phyloP scores from a whole-genome alignment of 1,140 invertebrate species.

The Drosophila lowei region DNA sequence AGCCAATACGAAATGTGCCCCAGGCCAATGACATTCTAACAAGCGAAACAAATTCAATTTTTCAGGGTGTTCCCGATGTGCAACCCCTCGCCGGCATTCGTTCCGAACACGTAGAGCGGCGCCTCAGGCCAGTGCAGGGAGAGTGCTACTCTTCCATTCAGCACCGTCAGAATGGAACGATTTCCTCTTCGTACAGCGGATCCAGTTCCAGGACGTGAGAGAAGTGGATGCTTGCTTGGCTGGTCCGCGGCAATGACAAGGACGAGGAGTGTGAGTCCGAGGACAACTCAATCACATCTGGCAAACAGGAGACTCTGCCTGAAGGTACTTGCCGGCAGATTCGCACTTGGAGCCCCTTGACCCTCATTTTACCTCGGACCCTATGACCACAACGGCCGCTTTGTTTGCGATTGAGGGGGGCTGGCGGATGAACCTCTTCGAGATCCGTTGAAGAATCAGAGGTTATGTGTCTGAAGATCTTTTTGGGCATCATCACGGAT shows the following conservation, averaged over 20 bases:
- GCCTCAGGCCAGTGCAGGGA: slow-evolving; percentile 32
- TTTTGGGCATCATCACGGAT: slow-evolving; percentile 6
- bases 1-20: slow-evolving; percentile 65
- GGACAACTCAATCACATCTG: slow-evolving; percentile 68
- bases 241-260: slow-evolving; percentile 8
- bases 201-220: slow-evolving; percentile 44
- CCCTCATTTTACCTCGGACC: not conserved
- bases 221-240: slow-evolving; percentile 5
- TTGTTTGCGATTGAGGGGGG: not conserved
- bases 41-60: slow-evolving; percentile 78
- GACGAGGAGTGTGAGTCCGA: slow-evolving; percentile 60
- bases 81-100: slow-evolving; percentile 68
- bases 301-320: slow-evolving; percentile 12
- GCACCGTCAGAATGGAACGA: slow-evolving; percentile 54
- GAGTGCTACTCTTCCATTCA: not conserved
- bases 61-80: slow-evolving; percentile 37
- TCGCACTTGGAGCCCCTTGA: not conserved
- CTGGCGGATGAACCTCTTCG: slow-evolving; percentile 28
- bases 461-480: slow-evolving; percentile 39
- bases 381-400: slow-evolving; percentile 9
- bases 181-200: slow-evolving; percentile 69
- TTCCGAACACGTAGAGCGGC: slow-evolving; percentile 55
- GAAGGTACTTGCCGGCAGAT: not conserved
- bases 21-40: slow-evolving; percentile 80
- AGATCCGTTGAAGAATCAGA: slow-evolving; percentile 66